These are phyloP conservation scores for Bradysia coprophila DNA, from an alignment of 1,140 invertebrate species.

Conservation along the genomic window DNA sequence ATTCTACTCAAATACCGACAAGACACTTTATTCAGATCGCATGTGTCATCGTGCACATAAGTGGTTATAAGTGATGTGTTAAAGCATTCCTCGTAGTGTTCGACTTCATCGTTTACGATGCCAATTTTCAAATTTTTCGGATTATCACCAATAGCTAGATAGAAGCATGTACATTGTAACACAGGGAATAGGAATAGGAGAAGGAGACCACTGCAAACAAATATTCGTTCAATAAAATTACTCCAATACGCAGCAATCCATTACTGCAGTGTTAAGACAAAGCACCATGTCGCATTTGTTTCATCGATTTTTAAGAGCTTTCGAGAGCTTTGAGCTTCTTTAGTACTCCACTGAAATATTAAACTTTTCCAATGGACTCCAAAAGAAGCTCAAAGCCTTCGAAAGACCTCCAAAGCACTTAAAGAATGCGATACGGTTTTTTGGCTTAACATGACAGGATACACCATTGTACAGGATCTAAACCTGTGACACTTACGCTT, in stretches of 20 bases:
- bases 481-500: slow-evolving; percentile 29
- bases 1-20: slow-evolving; percentile 33
- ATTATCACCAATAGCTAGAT: slow-evolving; percentile 59
- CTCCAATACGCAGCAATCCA: too few species aligned
- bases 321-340: too few species aligned
- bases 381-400: too few species aligned
- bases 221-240: too few species aligned
- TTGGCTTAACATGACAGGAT: not conserved
- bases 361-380: too few species aligned
- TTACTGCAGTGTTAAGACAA: too few species aligned
- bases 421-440: too few species aligned
- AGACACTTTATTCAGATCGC: slow-evolving; percentile 32
- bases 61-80: slow-evolving; percentile 13
- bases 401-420: too few species aligned
- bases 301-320: too few species aligned
- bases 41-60: slow-evolving; percentile 16
- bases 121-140: slow-evolving; percentile 50
- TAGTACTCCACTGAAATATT: too few species aligned
- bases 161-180: slow-evolving; percentile 60
- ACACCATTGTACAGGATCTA: not conserved
- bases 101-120: slow-evolving; percentile 54
- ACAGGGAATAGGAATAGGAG: slow-evolving; percentile 70
- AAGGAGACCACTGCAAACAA: slow-evolving; percentile 41
- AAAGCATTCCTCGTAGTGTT: slow-evolving; percentile 17
- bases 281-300: too few species aligned